A percentile compares a stretch with the other conserved stretches of the same genome.
These are phyloP conservation scores for Andrena bicolor DNA, from an alignment of 2,888 invertebrate species.

Conservation along the genomic window DNA sequence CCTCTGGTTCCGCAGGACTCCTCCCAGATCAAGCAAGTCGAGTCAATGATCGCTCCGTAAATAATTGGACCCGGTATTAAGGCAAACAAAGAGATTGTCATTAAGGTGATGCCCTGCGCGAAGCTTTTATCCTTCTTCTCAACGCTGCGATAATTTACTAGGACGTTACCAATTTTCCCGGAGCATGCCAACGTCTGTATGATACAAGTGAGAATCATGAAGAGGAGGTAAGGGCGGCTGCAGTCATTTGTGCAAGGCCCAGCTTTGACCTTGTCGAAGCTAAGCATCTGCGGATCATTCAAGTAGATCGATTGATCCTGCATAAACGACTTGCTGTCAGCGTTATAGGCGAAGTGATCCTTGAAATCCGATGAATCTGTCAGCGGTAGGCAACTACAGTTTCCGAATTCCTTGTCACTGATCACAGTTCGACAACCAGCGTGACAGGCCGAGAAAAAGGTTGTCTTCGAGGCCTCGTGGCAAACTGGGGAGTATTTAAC, in stretches of 20 bases:
- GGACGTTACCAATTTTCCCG: constrained; percentile 89
- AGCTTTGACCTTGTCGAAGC: constrained; percentile 75
- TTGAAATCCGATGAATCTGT: constrained; percentile 7
- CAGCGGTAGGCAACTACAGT: constrained; percentile 78
- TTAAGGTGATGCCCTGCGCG: constrained; percentile 88
- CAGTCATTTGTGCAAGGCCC: constrained; percentile 83
- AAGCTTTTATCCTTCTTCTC: constrained; percentile 88
- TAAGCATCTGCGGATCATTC: constrained; percentile 15
- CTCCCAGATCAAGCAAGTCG: constrained; percentile 89
- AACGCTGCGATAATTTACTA: constrained; percentile 89
- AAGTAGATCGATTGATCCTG: constrained; percentile 30
- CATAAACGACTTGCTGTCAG: neutral
- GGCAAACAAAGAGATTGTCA: constrained; percentile 88
- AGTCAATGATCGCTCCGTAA: constrained; percentile 89
- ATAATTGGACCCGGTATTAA: constrained; percentile 90
- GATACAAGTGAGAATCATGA: constrained; percentile 85
- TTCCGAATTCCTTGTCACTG: constrained; percentile 79
- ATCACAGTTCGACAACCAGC: constrained; percentile 88
- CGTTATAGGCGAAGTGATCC: constrained; percentile 7
- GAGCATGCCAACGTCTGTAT: constrained; percentile 88
- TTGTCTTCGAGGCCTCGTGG: constrained; percentile 86
- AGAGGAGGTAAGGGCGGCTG: constrained; percentile 83
- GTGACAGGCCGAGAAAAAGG: constrained; percentile 91
- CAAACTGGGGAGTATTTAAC: constrained; percentile 89
- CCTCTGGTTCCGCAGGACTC: constrained; percentile 88